Evolutionary conservation across 2,797 vertebrate species (phyloP).

Genomic region (Chloroceryle inda): DNA sequence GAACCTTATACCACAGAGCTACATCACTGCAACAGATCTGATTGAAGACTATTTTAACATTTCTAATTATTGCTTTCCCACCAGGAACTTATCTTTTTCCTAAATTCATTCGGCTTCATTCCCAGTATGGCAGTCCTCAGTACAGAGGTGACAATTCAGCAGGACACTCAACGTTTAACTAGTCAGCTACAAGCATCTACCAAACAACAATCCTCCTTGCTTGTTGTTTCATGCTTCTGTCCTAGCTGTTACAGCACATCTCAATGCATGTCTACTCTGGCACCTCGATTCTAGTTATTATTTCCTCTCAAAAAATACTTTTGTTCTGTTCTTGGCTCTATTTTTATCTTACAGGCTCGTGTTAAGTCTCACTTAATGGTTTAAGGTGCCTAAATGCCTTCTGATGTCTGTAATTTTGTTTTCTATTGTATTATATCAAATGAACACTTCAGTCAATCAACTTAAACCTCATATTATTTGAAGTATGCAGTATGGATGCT

Average conservation of each 20-base stretch:
- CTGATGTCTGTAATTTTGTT: not conserved
- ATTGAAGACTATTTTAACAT: not conserved
- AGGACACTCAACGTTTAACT: not conserved
- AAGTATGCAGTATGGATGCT: not conserved
- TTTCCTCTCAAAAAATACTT: not conserved
- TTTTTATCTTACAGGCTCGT: not conserved
- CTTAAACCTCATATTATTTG: not conserved
- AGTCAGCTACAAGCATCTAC: not conserved
- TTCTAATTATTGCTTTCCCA: not conserved
- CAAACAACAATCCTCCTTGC: not conserved
- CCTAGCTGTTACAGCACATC: not conserved
- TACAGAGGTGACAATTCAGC: not conserved
- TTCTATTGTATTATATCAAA: not conserved
- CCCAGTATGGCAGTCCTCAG: not conserved
- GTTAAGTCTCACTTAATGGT: not conserved
- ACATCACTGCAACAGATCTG: not conserved
- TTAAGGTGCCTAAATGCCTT: not conserved
- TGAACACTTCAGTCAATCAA: not conserved
- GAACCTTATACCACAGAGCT: not conserved
- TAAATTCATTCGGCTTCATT: not conserved
- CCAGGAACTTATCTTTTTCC: not conserved
- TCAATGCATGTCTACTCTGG: fast-evolving
- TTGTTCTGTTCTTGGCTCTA: not conserved
- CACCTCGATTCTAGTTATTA: not conserved
- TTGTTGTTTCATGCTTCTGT: not conserved